Evolutionary conservation across 2,797 vertebrate species (phyloP), one percentile per base, ranked within the genome.

Genomic region (Acomys russatus): DNA sequence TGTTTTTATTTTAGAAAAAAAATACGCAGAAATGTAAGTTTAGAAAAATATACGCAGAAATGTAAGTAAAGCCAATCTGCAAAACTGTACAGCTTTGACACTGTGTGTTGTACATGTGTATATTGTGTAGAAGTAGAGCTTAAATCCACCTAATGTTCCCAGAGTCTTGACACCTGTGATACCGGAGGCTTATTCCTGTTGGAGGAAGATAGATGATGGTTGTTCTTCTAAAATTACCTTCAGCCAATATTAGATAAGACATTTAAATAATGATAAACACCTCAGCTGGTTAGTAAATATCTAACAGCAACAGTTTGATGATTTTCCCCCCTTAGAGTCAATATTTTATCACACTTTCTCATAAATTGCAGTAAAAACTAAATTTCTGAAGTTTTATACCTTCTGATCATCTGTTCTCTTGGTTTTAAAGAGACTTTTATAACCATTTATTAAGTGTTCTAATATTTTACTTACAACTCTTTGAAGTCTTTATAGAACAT

Each of bases 1-100:
- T 98, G 97, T 97, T 97, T 98, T 98, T 98, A 97, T 98, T 98
- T 98, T 97, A 97, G 94, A 89, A 95, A 96, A 97, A 97, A 88
- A 10, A 35, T 44, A 98, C 98, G 98, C 97, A 1, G 97, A 44
- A 44, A 44, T 44, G 44, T 44, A 44, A 3, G 44, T 98, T 98
- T 97, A 97, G 94, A 89, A 95, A 96, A 97, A 97, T 71, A 10
- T n/a, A 44, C 98, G 98, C 97, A 1, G 98, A 97, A 98, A 94
- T 98, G 94, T 93, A 98, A 98, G 94, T 93, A 98, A 98, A 98
- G 97, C 97, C 97, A 97, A 91, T 96, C 98, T 98, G 96, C 97
- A 97, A 96, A 97, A 91, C 8, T 98, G 98, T 99, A 98, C 83
- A 98, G 94, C 94, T 96, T 93, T 97, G 94, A 95, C 90, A 96